A percentile compares a stretch with the other conserved stretches of the same genome.
Evolutionary conservation across 23 tunicate species (phyloP).

Genomic region (Trididemnum clinides): DNA sequence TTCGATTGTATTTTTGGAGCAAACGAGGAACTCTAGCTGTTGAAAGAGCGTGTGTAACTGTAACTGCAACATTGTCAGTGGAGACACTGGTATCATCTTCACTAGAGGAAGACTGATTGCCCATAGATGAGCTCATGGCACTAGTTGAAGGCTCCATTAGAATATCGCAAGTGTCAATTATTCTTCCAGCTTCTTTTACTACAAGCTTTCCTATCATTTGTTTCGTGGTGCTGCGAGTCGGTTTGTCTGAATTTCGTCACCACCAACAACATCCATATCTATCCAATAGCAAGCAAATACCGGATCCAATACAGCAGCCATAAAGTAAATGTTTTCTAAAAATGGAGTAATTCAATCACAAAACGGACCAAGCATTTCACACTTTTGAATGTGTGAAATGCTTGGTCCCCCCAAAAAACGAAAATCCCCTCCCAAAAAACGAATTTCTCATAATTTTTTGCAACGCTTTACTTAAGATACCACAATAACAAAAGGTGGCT

Average conservation of each 20-base stretch:
- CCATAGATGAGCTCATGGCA: not conserved
- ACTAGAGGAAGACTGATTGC: slow-evolving; percentile 4
- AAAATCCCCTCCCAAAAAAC: not conserved
- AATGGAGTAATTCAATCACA: not conserved
- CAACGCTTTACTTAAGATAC: not conserved
- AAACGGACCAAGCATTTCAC: slow-evolving; percentile 18
- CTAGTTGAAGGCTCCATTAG: not conserved
- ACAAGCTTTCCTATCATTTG: slow-evolving; percentile 1
- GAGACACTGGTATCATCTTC: not conserved
- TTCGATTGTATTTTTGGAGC: not conserved
- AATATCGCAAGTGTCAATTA: not conserved
- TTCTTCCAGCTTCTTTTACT: not conserved
- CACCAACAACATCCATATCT: slow-evolving; percentile 6
- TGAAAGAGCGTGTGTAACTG: not conserved
- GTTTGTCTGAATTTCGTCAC: slow-evolving; percentile 13
- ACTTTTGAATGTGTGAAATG: no score
- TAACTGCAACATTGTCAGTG: slow-evolving; percentile 7
- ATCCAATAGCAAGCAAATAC: slow-evolving; percentile 22
- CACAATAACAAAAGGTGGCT: not conserved
- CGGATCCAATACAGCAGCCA: slow-evolving; percentile 21
- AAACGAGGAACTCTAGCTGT: not conserved
- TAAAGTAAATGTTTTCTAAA: slow-evolving; percentile 6
- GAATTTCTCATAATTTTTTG: not conserved
- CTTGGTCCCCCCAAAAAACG: no score
- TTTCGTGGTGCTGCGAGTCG: not conserved